Evolutionary conservation across 2,888 invertebrate genomes (phyloP).

Genomic region (Ochlodes sylvanus): DNA sequence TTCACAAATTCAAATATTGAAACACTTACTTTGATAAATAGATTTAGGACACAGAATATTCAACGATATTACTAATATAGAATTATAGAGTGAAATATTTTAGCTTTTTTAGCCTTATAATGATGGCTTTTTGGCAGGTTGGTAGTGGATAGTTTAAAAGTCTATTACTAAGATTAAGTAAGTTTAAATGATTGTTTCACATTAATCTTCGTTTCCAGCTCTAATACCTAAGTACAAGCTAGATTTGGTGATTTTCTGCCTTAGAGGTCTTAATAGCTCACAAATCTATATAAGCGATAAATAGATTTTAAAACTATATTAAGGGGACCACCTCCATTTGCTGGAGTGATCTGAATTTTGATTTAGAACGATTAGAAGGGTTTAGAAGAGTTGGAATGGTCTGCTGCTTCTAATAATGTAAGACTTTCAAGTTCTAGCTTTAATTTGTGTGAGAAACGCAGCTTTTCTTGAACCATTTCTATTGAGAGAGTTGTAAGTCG

Average conservation of each 20-base stretch:
- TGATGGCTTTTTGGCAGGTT: conserved; percentile 76
- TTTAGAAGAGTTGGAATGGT: conserved; percentile 58
- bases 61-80: conserved; percentile 65
- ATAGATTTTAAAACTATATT: conserved; percentile 55
- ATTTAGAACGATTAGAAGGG: conserved; percentile 56
- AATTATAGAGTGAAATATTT: conserved; percentile 55
- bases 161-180: conserved; percentile 63
- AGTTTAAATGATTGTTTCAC: conserved; percentile 57
- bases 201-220: conserved; percentile 59
- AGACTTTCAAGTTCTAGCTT: conserved; percentile 69
- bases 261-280: conserved; percentile 68
- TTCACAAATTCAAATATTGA: conserved; percentile 57
- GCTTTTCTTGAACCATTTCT: conserved; percentile 62
- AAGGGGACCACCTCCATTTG: conserved; percentile 79
- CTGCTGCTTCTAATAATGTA: conserved; percentile 64
- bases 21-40: conserved; percentile 57
- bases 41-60: conserved; percentile 68
- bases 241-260: conserved; percentile 73
- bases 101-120: conserved; percentile 80
- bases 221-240: conserved; percentile 64
- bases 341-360: conserved; percentile 72
- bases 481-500: conserved; percentile 73
- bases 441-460: conserved; percentile 55
- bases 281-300: conserved; percentile 60
- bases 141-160: conserved; percentile 70